phyloP scores from a whole-genome alignment of 2,888 invertebrate species.

The Clistopyga incitator region DNA sequence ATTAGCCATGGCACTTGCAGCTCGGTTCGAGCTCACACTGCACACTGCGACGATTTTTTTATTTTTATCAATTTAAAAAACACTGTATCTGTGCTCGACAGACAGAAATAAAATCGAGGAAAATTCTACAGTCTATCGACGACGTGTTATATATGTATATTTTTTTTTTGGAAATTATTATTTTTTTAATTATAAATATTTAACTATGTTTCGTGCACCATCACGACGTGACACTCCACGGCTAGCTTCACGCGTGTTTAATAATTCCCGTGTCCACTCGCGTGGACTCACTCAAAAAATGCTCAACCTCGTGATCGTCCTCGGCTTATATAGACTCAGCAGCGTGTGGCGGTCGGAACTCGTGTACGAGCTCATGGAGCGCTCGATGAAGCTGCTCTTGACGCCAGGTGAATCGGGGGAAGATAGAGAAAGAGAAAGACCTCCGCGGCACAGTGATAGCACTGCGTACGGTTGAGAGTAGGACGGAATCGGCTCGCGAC shows the following conservation, averaged over 20 bases:
- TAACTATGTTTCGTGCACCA: conserved; percentile 75
- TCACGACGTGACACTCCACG: conserved; percentile 69
- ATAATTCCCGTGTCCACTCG: conserved; percentile 46
- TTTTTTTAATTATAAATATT: conserved; percentile 18
- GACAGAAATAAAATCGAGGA: neutral
- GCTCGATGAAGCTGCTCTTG: conserved; percentile 50
- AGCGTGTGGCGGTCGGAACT: conserved; percentile 45
- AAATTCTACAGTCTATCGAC: neutral
- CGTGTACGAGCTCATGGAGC: conserved; percentile 27
- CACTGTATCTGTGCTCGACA: conserved; percentile 17
- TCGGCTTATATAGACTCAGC: conserved; percentile 83
- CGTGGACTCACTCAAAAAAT: conserved; percentile 79
- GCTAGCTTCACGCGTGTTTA: conserved; percentile 44
- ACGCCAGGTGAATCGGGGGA: conserved; percentile 77
- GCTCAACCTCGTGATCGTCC: conserved; percentile 76
- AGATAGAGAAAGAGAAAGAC: conserved; percentile 70
- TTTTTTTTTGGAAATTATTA: too few relatives aligned
- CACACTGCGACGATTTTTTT: conserved; percentile 61
- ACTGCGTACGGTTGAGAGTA: conserved; percentile 45
- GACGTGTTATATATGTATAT: too few relatives aligned
- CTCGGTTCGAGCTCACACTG: conserved; percentile 70
- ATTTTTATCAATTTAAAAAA: neutral
- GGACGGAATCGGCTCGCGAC: conserved; percentile 17
- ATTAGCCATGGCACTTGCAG: conserved; percentile 78
- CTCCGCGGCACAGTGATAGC: conserved; percentile 53